Conservation (phyloP, 2,888 invertebrate genomes). For the Pocota personata region DNA sequence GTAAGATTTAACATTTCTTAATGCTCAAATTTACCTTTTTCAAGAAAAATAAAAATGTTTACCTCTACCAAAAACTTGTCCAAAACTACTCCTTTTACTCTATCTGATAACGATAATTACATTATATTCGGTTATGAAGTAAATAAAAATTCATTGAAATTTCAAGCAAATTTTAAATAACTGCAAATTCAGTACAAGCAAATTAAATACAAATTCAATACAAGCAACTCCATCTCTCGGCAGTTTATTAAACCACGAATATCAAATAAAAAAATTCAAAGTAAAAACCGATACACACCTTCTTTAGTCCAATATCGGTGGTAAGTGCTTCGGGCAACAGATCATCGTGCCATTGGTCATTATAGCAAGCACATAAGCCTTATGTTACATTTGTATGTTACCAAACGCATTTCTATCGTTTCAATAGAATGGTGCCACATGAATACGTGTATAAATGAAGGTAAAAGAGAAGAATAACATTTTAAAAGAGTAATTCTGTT, state of each 20-base stretch:
- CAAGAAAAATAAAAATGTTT: too few species aligned
- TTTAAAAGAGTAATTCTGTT: conserved; percentile 18
- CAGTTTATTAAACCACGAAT: not conserved
- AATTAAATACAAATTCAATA: not conserved
- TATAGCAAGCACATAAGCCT: conserved; percentile 57
- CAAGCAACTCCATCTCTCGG: conserved; percentile 59
- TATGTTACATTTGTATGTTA: conserved; percentile 26
- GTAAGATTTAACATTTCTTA: too few species aligned
- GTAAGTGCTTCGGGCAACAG: conserved; percentile 30
- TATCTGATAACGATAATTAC: too few species aligned
- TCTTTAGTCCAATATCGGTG: conserved; percentile 16
- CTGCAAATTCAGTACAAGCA: too few species aligned
- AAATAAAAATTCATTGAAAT: too few species aligned
- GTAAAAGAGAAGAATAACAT: conserved; percentile 11
- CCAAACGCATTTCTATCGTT: conserved; percentile 60
- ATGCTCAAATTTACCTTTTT: too few species aligned
- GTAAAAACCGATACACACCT: conserved; percentile 33
- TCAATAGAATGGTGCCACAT: conserved; percentile 3
- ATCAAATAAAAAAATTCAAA: conserved; percentile 25
- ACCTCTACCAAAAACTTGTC: too few species aligned
- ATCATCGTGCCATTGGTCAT: conserved; percentile 64
- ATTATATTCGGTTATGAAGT: too few species aligned
- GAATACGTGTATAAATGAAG: not conserved
- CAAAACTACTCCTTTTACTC: too few species aligned
- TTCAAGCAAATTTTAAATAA: too few species aligned